phyloP scores from a whole-genome alignment of 2,888 invertebrate genomes.

The Sepiola atlantica region DNA sequence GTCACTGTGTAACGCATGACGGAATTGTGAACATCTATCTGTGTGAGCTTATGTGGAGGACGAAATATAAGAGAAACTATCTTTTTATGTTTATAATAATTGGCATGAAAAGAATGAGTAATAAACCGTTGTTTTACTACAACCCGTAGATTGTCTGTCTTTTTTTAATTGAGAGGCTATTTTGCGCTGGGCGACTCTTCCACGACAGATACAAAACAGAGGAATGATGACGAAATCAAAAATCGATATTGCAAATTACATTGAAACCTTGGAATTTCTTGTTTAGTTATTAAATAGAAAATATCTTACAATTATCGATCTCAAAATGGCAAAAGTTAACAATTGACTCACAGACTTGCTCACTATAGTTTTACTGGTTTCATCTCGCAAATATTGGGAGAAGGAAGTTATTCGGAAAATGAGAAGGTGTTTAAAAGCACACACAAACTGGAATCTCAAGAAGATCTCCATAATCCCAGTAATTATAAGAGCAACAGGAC shows the following conservation, averaged over 20 bases:
- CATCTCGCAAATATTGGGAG: not conserved
- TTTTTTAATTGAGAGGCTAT: no score
- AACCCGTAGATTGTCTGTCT: no score
- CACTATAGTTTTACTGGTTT: not conserved
- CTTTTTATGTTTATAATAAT: no score
- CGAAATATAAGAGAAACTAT: no score
- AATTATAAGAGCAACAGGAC: no score
- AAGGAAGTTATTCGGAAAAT: not conserved
- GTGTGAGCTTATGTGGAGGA: no score
- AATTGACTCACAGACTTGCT: not conserved
- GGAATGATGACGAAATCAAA: not conserved
- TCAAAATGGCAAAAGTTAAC: not conserved
- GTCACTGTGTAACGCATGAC: no score
- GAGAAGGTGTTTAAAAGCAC: not conserved
- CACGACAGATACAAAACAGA: not conserved
- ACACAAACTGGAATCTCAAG: no score
- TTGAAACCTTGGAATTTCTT: not conserved
- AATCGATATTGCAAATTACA: not conserved
- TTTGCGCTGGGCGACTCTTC: not conserved
- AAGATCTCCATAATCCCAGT: no score
- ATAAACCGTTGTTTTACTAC: no score
- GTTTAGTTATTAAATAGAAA: not conserved
- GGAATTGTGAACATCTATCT: no score
- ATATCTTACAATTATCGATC: not conserved
- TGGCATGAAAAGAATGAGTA: no score